A percentile compares a stretch with the other conserved stretches of the same genome.
These are phyloP conservation scores for Uromys caudimaculatus DNA, from an alignment of 2,797 vertebrate genomes.

Conservation along the genomic window DNA sequence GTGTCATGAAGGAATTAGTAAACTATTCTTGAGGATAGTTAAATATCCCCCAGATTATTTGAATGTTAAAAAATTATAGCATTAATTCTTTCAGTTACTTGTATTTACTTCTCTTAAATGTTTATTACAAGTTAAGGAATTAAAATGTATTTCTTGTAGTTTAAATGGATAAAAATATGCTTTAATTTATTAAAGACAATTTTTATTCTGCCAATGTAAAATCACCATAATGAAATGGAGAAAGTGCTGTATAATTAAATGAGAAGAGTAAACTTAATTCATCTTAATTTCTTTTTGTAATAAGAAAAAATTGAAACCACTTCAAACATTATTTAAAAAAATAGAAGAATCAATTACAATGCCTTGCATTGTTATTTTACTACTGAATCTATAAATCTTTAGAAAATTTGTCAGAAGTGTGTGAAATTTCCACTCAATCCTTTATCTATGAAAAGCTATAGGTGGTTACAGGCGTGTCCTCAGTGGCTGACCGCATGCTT, in stretches of 20 bases:
- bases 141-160: slow-evolving; percentile 78
- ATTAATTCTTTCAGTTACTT: slow-evolving; percentile 85
- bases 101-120: slow-evolving; percentile 81
- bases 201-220: slow-evolving; percentile 85
- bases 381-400: slow-evolving; percentile 58
- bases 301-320: slow-evolving; percentile 59
- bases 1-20: slow-evolving; percentile 82
- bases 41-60: slow-evolving; percentile 85
- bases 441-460: neutral
- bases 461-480: neutral
- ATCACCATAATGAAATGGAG: slow-evolving; percentile 80
- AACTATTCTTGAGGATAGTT: slow-evolving; percentile 85
- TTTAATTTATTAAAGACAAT: slow-evolving; percentile 81
- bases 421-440: neutral
- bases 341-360: slow-evolving; percentile 67
- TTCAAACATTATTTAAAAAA: slow-evolving; percentile 71
- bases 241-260: slow-evolving; percentile 82
- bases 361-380: neutral
- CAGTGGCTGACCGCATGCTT: neutral
- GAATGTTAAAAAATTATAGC: slow-evolving; percentile 83
- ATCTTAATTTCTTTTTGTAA: slow-evolving; percentile 81
- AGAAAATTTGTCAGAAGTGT: slow-evolving; percentile 28
- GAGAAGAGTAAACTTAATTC: slow-evolving; percentile 83
- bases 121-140: slow-evolving; percentile 85
- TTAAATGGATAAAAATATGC: slow-evolving; percentile 85